Evolutionary conservation across 2,113 vertebrate species (phyloP).

Genomic region (Xenopus laevis): DNA sequence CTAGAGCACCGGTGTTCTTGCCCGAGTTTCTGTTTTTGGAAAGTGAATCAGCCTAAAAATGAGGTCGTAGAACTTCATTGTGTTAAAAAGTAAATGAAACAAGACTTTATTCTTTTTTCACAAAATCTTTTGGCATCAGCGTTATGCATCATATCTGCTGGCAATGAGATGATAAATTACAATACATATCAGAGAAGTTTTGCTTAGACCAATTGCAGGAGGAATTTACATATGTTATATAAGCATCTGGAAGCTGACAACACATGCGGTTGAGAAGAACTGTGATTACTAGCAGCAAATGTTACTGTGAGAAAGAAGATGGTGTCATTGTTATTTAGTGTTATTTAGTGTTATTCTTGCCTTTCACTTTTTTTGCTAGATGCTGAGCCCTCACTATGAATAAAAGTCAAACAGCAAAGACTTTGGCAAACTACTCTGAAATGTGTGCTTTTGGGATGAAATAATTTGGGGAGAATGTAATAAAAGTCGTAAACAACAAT

Average conservation of each 20-base stretch:
- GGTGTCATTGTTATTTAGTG: neutral
- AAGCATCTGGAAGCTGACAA: constrained; percentile 5
- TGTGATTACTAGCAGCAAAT: constrained; percentile 13
- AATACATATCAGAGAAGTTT: constrained; percentile 8
- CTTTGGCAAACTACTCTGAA: too few species aligned
- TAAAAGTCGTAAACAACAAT: too few species aligned
- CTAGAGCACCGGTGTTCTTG: neutral
- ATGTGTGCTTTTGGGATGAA: too few species aligned
- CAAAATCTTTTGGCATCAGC: constrained; percentile 7
- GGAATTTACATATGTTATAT: constrained; percentile 36
- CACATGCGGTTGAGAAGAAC: neutral
- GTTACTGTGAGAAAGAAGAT: constrained; percentile 9
- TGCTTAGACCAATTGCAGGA: constrained; percentile 13
- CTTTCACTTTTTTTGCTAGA: too few species aligned
- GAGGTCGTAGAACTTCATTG: constrained; percentile 40
- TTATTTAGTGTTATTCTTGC: neutral
- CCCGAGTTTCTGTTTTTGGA: constrained; percentile 12
- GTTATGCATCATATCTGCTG: constrained; percentile 27
- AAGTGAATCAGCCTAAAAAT: constrained; percentile 27
- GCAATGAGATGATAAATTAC: constrained; percentile 31
- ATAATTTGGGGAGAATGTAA: too few species aligned
- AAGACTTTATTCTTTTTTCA: constrained; percentile 20
- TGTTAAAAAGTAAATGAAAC: constrained; percentile 28
- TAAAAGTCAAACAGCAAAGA: too few species aligned
- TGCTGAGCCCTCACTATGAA: too few species aligned